Evolutionary conservation across 2,797 vertebrate genomes (phyloP).

Genomic region (Sciaenops ocellatus): DNA sequence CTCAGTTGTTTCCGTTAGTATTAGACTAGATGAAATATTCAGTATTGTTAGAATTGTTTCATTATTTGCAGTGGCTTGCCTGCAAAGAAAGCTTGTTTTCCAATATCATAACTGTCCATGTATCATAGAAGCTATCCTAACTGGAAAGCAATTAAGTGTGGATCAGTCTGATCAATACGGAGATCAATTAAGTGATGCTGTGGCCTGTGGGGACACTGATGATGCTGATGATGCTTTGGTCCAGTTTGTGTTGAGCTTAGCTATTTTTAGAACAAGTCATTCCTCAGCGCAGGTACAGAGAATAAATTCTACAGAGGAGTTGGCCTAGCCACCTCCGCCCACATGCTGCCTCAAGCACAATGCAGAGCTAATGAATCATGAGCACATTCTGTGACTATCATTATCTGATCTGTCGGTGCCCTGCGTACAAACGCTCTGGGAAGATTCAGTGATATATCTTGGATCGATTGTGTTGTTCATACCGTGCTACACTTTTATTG

Average conservation of each 20-base stretch:
- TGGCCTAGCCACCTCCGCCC: conserved; percentile 54
- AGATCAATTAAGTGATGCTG: conserved; percentile 45
- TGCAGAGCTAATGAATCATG: conserved; percentile 71
- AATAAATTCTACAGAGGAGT: conserved; percentile 66
- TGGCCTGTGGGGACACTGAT: conserved; percentile 47
- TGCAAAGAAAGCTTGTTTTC: conserved; percentile 11
- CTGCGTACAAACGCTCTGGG: conserved; percentile 19
- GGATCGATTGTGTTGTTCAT: conserved; percentile 42
- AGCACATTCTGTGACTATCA: conserved; percentile 59
- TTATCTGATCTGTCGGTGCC: conserved; percentile 50
- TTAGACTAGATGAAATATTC: not conserved
- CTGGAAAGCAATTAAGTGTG: conserved; percentile 44
- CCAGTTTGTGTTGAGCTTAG: conserved; percentile 50
- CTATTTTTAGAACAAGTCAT: conserved; percentile 74
- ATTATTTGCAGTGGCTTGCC: not conserved
- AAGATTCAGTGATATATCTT: conserved; percentile 35
- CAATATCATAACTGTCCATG: not conserved
- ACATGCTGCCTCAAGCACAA: conserved; percentile 69
- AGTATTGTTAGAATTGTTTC: not conserved
- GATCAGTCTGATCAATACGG: conserved; percentile 49
- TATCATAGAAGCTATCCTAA: conserved; percentile 16
- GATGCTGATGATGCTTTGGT: conserved; percentile 50
- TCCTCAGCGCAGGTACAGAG: conserved; percentile 69
- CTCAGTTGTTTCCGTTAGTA: not conserved
- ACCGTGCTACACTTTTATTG: conserved; percentile 30